Percentiles rank a stretch among this genome's conserved stretches.
Evolutionary conservation across 2,888 invertebrate species (phyloP).

Genomic region (Chrysodeixis includens): DNA sequence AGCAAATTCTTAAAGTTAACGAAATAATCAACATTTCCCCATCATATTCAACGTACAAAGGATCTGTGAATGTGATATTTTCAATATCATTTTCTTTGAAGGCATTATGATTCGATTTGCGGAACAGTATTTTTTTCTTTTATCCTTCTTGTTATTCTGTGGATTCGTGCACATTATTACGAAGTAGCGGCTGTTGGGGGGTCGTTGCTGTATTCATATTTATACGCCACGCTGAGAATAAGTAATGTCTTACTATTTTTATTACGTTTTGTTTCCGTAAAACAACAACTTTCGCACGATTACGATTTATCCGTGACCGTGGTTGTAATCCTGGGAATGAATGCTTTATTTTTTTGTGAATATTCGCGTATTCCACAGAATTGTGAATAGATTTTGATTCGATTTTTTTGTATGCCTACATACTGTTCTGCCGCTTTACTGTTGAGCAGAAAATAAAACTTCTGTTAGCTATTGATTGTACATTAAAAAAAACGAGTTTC

Average conservation of each 20-base stretch:
- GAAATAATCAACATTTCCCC: background rate
- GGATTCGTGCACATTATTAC: conserved; percentile 30
- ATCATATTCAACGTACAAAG: conserved; percentile 17
- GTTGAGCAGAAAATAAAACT: no score
- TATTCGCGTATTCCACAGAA: background rate
- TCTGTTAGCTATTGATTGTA: no score
- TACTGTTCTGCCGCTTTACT: no score
- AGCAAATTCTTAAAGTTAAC: no score
- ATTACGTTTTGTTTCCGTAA: no score
- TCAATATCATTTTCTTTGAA: conserved; percentile 33
- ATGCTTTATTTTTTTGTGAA: no score
- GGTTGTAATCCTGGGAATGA: no score
- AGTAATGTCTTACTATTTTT: background rate
- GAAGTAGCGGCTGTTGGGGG: conserved; percentile 14
- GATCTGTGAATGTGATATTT: conserved; percentile 30
- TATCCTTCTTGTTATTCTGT: conserved; percentile 46
- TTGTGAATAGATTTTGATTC: background rate
- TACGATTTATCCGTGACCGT: no score
- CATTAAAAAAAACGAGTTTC: no score
- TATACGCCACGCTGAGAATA: background rate
- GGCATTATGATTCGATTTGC: conserved; percentile 59
- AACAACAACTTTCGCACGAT: no score
- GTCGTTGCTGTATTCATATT: conserved; percentile 5
- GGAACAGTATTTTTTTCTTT: conserved; percentile 28
- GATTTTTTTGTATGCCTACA: background rate